These are phyloP conservation scores for Gymnocheta viridis DNA, from an alignment of 2,888 invertebrate species.

Conservation along the genomic window DNA sequence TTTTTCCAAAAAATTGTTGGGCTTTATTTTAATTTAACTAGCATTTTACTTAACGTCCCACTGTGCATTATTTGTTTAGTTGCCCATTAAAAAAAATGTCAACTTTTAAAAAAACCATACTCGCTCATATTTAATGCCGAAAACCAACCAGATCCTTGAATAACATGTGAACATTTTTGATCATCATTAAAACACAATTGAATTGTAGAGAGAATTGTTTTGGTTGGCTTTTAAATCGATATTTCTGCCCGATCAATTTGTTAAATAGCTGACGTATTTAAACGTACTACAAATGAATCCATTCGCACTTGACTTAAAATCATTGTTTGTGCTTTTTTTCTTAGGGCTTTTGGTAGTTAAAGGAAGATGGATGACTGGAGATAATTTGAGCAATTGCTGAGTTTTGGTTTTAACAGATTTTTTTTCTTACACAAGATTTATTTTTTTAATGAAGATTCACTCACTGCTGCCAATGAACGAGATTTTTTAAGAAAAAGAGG, in stretches of 20 bases:
- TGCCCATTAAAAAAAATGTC: conserved; percentile 23
- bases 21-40: neutral
- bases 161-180: conserved; percentile 77
- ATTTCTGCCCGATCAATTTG: conserved; percentile 66
- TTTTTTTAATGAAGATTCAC: conserved; percentile 6
- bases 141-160: conserved; percentile 76
- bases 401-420: conserved; percentile 62
- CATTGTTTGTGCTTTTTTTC: conserved; percentile 45
- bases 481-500: conserved; percentile 48
- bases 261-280: conserved; percentile 67
- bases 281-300: conserved; percentile 69
- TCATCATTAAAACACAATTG: conserved; percentile 62
- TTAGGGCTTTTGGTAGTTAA: neutral
- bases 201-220: conserved; percentile 70
- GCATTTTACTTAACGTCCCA: neutral
- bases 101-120: conserved; percentile 1
- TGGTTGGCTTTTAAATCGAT: conserved; percentile 53
- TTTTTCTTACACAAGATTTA: conserved; percentile 49
- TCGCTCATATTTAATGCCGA: conserved; percentile 24
- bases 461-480: conserved; percentile 37
- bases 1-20: neutral
- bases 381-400: conserved; percentile 58
- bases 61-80: conserved; percentile 5
- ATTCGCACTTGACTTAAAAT: conserved; percentile 66
- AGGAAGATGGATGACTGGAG: conserved; percentile 25